Base-by-base conservation (phyloP, 2,113 vertebrate species). In the Poeciliopsis prolifica region DNA sequence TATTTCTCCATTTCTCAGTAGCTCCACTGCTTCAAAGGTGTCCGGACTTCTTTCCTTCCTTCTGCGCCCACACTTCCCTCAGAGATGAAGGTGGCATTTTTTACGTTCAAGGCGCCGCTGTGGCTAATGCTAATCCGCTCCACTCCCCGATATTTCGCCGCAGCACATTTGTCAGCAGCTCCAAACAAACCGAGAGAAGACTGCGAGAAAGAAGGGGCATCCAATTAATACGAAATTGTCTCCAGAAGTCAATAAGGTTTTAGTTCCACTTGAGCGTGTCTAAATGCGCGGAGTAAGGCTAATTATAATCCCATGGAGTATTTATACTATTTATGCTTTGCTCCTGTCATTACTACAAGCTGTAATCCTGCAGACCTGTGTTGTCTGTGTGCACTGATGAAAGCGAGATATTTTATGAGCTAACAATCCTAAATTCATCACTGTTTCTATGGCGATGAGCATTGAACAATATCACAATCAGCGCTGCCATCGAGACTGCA, bases 211-310 rank as follows among this genome's bases (percentile, higher is more conserved):
- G 37, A 60, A 66, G 76, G 86, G 82, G 88, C 85, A 75, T 85
- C 88, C 88, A 90, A 92, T 89, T 91, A 91, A 91, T 80, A 81
- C 71, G 73, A 85, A 90, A 87, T 83, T 78, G 81, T 88, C 91
- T 89, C 81, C 86, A 85, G 87, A 87, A 92, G 90, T 88, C 87
- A 88, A 89, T 80, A 84, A 87, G 92, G 88, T 91, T 90, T 90
- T 88, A 89, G 89, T 91, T 93, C 86, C 86, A 81, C 87, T 91
- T 79, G 83, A 89, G 87, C 85, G 85, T 85, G 80, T 83, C 86
- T 82, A 85, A 88, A 91, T 74, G 76, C 68, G 77, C 86, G 28
- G 86, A 86, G 85, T 89, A 79, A 79, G 86, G 90, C 91, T 92
- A 91, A 93, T 94, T 91, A 91, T 88, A 90, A 90, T 89, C 87